Conservation (phyloP, 2,797 vertebrate species). For the Manis javanica region DNA sequence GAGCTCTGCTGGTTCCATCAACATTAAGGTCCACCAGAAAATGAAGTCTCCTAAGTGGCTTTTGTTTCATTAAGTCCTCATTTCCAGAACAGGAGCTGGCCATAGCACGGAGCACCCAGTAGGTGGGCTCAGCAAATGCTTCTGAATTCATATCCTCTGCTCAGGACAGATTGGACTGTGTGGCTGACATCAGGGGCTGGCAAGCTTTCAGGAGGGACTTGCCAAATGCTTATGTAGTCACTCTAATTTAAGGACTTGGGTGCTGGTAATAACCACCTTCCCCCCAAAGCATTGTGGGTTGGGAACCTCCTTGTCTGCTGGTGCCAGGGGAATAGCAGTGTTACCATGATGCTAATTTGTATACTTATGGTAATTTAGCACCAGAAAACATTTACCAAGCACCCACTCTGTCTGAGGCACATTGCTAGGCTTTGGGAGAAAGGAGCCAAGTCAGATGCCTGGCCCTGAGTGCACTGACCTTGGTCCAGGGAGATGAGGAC, state of each 20-base stretch:
- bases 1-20: not conserved
- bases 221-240: conserved; percentile 73
- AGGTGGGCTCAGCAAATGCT: conserved; percentile 72
- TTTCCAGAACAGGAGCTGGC: conserved; percentile 13
- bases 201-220: conserved; percentile 66
- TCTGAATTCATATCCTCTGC: conserved; percentile 62
- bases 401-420: not conserved
- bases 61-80: not conserved
- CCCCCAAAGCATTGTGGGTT: conserved; percentile 70
- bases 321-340: conserved; percentile 44
- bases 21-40: not conserved
- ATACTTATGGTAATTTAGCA: not conserved
- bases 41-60: not conserved
- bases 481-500: not conserved
- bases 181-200: conserved; percentile 80
- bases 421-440: not conserved
- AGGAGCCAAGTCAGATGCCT: not conserved
- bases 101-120: conserved; percentile 11
- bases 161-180: conserved; percentile 77
- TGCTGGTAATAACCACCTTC: conserved; percentile 77
- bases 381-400: not conserved
- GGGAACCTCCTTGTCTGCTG: conserved; percentile 71
- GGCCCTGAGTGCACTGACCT: not conserved
- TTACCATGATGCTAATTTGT: not conserved
- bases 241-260: conserved; percentile 82